Base-by-base conservation (phyloP, 2,113 vertebrate species). In the Mesitornis unicolor region DNA sequence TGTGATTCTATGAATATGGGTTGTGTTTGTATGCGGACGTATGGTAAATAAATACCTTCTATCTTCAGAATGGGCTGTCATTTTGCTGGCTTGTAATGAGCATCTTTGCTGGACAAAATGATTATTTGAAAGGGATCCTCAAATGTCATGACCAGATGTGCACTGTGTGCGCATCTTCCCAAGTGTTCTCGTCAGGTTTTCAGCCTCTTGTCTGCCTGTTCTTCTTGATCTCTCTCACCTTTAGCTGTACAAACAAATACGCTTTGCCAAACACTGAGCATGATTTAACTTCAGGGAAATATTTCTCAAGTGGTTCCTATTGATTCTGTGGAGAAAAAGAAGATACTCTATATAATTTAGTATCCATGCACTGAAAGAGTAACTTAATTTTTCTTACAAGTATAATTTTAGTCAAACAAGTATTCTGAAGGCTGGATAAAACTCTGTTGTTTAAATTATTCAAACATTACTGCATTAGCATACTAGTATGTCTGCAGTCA, bases 381-480 rank as follows among this genome's bases (percentile, higher is more conserved):
- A 84, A 61, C 10, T 45, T 75, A 86, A 71, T 78, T 88, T 17
- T 90, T 93, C 71, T 65, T 63, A 56, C 17, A 60, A 60, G 26
- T 18, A 43, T 35, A 14, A 87, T 78, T 64, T 92, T 38, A 68
- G 42, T 45, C 1, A 0, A 90, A 76, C 12, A 40, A 78, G 76
- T 84, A 14, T 90, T 70, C 64, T 68, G 43, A 87, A 78, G 60
- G 24, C 47, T 95, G 38, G 25, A 40, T 64, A 77, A 90, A 56
- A 53, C 9, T 48, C 53, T 43, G 1, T n/a, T 70, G 28, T 87
- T 84, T 76, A 68, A 93, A 92, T 81, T 48, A 42, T 61, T 94
- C 84, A 67, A 93, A 71, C 31, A 48, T 2, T 36, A 68, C 26
- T 81, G 11, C 42, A 65, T 84, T 92, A 87, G 25, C 12, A 38